A percentile compares a stretch with the other conserved stretches of the same genome.
Conservation (phyloP, 1,140 invertebrate species). For the Araneus ventricosus region DNA sequence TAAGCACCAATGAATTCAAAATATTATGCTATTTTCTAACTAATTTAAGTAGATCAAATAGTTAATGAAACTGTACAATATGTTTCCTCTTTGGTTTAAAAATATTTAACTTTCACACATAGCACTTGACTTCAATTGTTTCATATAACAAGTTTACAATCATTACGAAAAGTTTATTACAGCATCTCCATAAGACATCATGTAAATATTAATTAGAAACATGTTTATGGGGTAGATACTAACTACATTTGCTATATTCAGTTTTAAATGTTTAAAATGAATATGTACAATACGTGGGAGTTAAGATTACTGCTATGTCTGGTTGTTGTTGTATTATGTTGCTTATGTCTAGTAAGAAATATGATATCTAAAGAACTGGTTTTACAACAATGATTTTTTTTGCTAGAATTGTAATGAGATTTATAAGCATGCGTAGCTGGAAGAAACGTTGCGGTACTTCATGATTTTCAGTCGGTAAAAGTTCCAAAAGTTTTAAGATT, state of each 20-base stretch:
- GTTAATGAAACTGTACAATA: neutral
- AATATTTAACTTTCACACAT: neutral
- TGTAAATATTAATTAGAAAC: neutral
- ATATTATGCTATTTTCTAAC: neutral
- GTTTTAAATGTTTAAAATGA: neutral
- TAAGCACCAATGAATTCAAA: slow-evolving; percentile 58
- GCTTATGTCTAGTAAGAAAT: neutral
- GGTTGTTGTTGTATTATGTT: neutral
- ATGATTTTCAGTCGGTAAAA: neutral
- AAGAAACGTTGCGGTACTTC: neutral
- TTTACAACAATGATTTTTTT: neutral
- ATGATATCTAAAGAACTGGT: neutral
- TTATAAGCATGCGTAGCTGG: neutral
- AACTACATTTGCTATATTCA: neutral
- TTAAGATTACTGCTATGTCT: neutral
- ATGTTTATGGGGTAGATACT: neutral
- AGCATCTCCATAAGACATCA: neutral
- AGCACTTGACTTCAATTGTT: neutral
- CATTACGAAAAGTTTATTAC: neutral
- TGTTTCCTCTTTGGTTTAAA: slow-evolving; percentile 12
- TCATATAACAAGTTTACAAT: neutral
- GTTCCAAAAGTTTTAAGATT: neutral
- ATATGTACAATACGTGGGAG: neutral
- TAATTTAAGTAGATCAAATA: slow-evolving; percentile 8
- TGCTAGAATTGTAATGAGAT: neutral